Evolutionary conservation across 2,888 invertebrate species (phyloP), one percentile per base, ranked within the genome.

Genomic region (Drosophila maculinotata): DNA sequence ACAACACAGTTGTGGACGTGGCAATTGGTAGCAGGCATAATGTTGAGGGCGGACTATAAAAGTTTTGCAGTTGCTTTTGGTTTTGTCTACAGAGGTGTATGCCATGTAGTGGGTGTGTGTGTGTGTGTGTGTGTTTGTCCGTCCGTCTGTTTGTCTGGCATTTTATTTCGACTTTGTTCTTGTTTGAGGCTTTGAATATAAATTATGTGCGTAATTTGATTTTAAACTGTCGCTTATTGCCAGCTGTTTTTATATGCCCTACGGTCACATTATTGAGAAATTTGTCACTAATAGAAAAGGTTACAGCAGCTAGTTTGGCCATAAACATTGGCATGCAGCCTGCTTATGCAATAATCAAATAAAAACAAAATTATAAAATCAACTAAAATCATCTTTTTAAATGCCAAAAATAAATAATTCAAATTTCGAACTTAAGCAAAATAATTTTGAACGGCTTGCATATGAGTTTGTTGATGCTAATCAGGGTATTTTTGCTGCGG

Each of bases 161-260:
- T 66, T 74, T 78, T 70, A 57, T 70, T 52, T 79, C 56, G 49
- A 57, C 58, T 64, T 69, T 72, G 58, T 63, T 56, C 42, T 66
- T 52, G 42, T 48, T 66, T 60, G 76, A 69, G 78, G 65, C 58
- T 80, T 73, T 84, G 84, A 68, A 81, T 79, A 84, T 81, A 81
- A 80, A 84, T 84, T 81, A 79, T 80, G 84, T 76, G 68, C 68
- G 82, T 84, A 84, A 80, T 80, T 79, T 79, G 82, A 76, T 80
- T 81, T 84, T 80, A 84, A 80, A 81, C 84, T 74, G 74, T 56
- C 48, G 58, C 53, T 57, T 65, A 56, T 65, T 52, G 64, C 52
- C 44, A 65, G 74, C 30, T 63, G 2, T 63, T 48, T 58, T 60
- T 51, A 12, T 64, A 49, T 74, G 47, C 51, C 56, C 59, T 35